Conservation (phyloP, 2,888 invertebrate species). For the Archaeoteleia sp. region DNA sequence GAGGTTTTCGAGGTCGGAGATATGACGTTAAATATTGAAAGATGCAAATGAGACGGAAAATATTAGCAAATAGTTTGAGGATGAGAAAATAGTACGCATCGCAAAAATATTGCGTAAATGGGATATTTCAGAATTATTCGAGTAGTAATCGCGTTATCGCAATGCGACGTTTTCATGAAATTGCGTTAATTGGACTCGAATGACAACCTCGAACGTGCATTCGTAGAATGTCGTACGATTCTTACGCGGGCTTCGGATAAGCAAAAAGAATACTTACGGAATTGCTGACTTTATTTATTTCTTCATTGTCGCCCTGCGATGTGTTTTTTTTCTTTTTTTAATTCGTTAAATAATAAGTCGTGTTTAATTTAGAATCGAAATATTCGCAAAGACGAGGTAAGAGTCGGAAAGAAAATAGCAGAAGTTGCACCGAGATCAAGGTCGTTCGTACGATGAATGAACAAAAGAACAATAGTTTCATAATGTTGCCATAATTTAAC, state of each 20-base stretch:
- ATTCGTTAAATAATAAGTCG: constrained; percentile 18
- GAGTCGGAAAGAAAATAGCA: too few species aligned
- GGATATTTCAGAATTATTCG: too few species aligned
- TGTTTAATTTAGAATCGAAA: too few species aligned
- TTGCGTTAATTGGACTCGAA: background rate
- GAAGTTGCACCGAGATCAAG: too few species aligned
- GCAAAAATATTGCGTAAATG: too few species aligned
- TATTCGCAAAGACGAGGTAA: too few species aligned
- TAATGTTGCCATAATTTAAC: too few species aligned
- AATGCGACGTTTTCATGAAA: background rate
- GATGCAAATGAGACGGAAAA: constrained; percentile 37
- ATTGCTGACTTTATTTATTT: constrained; percentile 21
- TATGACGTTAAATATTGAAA: constrained; percentile 23
- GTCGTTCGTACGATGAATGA: too few species aligned
- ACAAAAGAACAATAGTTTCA: too few species aligned
- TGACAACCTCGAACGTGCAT: constrained; percentile 18
- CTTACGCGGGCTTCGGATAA: constrained; percentile 14
- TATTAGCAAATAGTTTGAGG: constrained; percentile 27
- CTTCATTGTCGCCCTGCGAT: constrained; percentile 14
- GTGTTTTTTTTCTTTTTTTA: constrained; percentile 14
- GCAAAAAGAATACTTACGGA: constrained; percentile 12
- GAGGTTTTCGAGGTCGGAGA: constrained; percentile 9
- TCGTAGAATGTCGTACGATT: constrained; percentile 15
- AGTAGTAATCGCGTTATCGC: too few species aligned
- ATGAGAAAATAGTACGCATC: constrained; percentile 9